These are phyloP conservation scores for Amiota mariae DNA, from an alignment of 2,888 invertebrate genomes.

Conservation along the genomic window DNA sequence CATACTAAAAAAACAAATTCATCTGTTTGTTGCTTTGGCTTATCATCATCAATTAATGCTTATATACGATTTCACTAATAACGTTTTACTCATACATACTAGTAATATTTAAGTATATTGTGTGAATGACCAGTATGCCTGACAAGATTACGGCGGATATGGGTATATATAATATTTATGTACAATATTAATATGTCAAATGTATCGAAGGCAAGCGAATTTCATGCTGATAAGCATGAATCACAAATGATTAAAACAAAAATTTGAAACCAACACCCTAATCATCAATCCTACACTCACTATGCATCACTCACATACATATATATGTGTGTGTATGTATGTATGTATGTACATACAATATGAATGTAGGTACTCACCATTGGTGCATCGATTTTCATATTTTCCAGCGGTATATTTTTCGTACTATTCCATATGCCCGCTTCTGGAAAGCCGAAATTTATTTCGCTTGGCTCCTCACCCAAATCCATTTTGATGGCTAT, in stretches of 20 bases:
- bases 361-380: conserved; percentile 73
- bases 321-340: too few species aligned
- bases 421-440: conserved; percentile 78
- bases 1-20: too few species aligned
- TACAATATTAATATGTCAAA: too few species aligned
- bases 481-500: conserved; percentile 48
- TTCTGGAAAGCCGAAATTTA: conserved; percentile 68
- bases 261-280: not conserved
- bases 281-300: not conserved
- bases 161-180: too few species aligned
- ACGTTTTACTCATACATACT: too few species aligned
- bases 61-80: too few species aligned
- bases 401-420: conserved; percentile 78
- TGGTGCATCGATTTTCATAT: conserved; percentile 86
- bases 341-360: not conserved
- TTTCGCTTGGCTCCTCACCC: conserved; percentile 57
- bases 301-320: not conserved
- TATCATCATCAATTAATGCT: too few species aligned
- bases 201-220: too few species aligned
- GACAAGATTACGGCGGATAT: too few species aligned
- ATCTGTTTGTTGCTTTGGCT: too few species aligned
- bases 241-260: not conserved
- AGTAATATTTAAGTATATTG: too few species aligned
- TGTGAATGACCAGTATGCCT: too few species aligned
- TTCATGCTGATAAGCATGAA: not conserved